A percentile compares a stretch with the other conserved stretches of the same genome.
These are phyloP conservation scores for Ptychobarbus kaznakovi DNA, from an alignment of 2,797 vertebrate species.

Conservation along the genomic window DNA sequence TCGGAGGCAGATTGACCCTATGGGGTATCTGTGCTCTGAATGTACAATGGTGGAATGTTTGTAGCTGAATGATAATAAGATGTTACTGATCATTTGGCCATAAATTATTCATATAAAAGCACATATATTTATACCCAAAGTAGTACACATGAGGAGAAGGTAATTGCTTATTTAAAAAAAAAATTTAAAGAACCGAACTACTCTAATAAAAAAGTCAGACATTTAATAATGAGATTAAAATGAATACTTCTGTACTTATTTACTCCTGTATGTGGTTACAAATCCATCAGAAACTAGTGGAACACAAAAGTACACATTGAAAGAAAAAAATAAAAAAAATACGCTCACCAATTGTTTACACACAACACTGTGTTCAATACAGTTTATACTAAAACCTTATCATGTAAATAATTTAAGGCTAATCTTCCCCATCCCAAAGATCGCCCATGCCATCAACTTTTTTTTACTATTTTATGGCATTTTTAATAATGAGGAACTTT, in stretches of 20 bases:
- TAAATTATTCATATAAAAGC: neutral
- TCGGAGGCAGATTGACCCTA: too few species aligned
- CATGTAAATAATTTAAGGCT: neutral
- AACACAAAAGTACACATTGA: neutral
- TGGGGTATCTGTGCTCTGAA: too few species aligned
- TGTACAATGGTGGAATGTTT: too few species aligned
- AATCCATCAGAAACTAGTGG: neutral
- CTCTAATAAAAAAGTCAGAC: neutral
- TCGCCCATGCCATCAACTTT: neutral
- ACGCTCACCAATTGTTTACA: neutral
- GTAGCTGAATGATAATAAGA: too few species aligned
- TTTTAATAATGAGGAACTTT: neutral
- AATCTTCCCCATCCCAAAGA: neutral
- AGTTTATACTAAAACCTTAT: neutral
- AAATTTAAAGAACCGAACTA: neutral
- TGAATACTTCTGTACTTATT: neutral
- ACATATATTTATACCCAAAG: constrained; percentile 3
- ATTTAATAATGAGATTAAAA: neutral
- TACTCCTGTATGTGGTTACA: neutral
- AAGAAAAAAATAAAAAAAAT: too few species aligned
- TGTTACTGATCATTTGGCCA: constrained; percentile 35
- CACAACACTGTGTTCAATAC: neutral
- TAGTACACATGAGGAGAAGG: neutral
- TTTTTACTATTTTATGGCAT: neutral
- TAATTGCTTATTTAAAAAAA: neutral